Base-by-base conservation (phyloP, 2,888 invertebrate genomes). In the Thyatira batis region DNA sequence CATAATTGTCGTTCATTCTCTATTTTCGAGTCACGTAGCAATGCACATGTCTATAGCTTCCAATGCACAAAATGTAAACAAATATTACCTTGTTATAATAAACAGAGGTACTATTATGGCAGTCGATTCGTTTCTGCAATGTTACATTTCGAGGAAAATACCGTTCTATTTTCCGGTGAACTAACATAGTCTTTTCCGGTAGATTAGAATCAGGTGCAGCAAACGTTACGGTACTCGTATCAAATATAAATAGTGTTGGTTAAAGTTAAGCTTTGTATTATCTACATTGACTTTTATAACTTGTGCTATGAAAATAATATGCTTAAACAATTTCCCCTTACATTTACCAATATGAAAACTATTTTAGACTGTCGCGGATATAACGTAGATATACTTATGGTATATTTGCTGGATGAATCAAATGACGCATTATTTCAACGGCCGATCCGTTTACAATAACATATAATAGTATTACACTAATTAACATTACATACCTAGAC, bases 131-230 rank as follows among this genome's bases (percentile, higher is more conserved):
- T 20, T 30, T 51, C 28, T 49, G 43, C 54, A 61, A 50, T 56
- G 49, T 51, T 48, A 39, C 48, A 49, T 51, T 21, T 52, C 44
- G 17, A 13, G 33, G 49, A n/a, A 56, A 55, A 63, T 55, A 49
- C 52, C 9, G 49, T 43, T 45, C 52, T 50, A 62, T 59, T 63
- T 59, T 54, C 43, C 46, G 49, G 6, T 50, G 49, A 51, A 56
- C 52, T 51, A 52, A 52, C 51, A 33, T 67, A 71, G 67, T 67
- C 69, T 62, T 53, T 50, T 60, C 46, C 33, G 48, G 49, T 45
- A 51, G 53, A 53, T 59, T 25, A 48, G 51, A 58, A 52, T 60
- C 61, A 60, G 53, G 45, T 44, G 28, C 48, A 50, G 43, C 55
- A 44, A 21, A 49, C 52, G 51, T 54, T 57, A n/a, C n/a, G n/a